Base-by-base conservation (phyloP, 2,888 invertebrate genomes). In the Rosalia funebris region DNA sequence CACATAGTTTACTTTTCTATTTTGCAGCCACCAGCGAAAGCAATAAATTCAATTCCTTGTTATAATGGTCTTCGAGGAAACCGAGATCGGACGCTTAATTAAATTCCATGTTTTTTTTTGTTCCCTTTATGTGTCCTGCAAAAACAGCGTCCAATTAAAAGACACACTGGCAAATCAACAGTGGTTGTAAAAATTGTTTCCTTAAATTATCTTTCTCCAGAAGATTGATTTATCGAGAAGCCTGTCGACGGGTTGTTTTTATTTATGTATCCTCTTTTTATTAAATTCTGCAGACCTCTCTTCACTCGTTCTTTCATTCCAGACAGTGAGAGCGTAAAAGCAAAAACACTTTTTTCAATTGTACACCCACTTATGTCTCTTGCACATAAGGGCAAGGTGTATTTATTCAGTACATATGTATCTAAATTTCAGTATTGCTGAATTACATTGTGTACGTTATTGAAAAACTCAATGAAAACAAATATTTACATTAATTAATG, bases 141-240 rank as follows among this genome's bases (percentile, higher is more conserved):
- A 47, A 47, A 47, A 47, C 47, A 32, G 32, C 32, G 19, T 32
- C 47, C 47, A 47, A 47, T 47, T 47, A 47, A 25, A 47, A 11
- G 25, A 15, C 7, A 47, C 31, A 16, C 15, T n/a, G 34, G 11
- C 34, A 34, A 34, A 34, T 34, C 34, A 34, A n/a, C 34, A 7
- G 34, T 34, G 10, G 34, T 34, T 34, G 34, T 34, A n/a, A 34
- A 34, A 34, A 34, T 34, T 34, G 34, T 34, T 34, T 34, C 34
- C 10, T 34, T 34, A 3, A 34, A 34, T 34, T 34, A n/a, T 34
- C 2, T 34, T n/a, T 34, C 11, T 7, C 34, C 5, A n/a, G 2
- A 5, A n/a, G 34, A 34, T 34, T 34, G 34, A 34, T 34, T 34
- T 34, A 34, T 34, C 34, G 34, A n/a, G 11, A 2, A 34, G 34